Evolutionary conservation across 2,113 vertebrate genomes (phyloP).

Genomic region (Tragulus kanchil): DNA sequence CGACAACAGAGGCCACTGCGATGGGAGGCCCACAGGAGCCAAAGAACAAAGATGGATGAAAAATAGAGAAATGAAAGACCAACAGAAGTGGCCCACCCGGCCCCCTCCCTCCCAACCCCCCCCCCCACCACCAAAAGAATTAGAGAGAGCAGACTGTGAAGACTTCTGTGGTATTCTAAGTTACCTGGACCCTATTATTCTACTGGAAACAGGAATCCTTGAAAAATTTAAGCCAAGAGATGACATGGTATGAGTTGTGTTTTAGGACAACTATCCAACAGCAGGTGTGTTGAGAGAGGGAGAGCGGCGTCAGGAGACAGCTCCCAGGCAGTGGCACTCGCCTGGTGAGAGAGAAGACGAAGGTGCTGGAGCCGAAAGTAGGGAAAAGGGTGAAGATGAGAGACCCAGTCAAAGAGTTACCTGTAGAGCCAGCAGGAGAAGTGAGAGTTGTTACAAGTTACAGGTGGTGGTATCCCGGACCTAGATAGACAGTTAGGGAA

Average conservation of each 20-base stretch:
- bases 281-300: neutral
- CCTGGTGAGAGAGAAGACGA: neutral
- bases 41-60: too few species aligned
- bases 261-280: conserved; percentile 1
- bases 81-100: too few species aligned
- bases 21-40: too few species aligned
- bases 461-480: neutral
- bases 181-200: neutral
- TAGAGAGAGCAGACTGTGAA: neutral
- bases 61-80: too few species aligned
- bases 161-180: neutral
- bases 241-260: neutral
- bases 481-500: neutral
- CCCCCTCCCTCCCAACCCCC: too few species aligned
- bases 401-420: neutral
- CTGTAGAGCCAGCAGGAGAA: neutral
- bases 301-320: neutral
- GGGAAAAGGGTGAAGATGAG: neutral
- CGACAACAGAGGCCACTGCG: too few species aligned
- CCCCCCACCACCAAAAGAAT: too few species aligned
- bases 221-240: neutral
- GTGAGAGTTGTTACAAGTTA: neutral
- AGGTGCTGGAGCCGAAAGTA: neutral
- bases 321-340: neutral
- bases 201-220: neutral